Percentiles rank a stretch among this genome's conserved stretches.
Evolutionary conservation across 2,113 vertebrate species (phyloP).

Genomic region (Willisornis vidua): DNA sequence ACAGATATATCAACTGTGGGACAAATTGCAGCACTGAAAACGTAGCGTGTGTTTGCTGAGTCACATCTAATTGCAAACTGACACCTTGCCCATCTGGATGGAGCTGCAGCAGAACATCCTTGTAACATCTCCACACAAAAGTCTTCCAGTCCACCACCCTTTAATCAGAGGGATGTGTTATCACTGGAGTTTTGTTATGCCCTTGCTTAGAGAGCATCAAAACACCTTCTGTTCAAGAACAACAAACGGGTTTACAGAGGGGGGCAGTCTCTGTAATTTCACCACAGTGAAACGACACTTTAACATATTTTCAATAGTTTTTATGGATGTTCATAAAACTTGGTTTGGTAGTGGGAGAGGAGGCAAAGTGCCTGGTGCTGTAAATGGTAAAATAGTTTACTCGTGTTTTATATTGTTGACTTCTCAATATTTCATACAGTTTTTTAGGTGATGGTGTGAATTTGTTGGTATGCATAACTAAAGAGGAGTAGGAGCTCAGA

Average conservation of each 20-base stretch:
- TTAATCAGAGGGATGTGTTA: neutral
- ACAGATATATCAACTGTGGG: neutral
- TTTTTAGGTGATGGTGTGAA: neutral
- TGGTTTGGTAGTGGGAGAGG: neutral
- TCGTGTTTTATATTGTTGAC: neutral
- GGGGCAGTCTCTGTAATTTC: neutral
- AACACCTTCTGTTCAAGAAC: neutral
- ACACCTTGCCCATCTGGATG: neutral
- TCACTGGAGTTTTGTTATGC: accelerated
- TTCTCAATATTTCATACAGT: neutral
- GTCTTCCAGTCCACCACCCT: neutral
- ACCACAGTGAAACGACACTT: neutral
- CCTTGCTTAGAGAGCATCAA: neutral
- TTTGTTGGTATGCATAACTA: neutral
- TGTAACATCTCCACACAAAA: neutral
- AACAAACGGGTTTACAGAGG: neutral
- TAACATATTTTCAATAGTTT: neutral
- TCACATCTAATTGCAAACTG: neutral
- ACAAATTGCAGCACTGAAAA: neutral
- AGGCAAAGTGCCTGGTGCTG: neutral
- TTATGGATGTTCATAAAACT: neutral
- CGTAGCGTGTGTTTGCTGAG: accelerated
- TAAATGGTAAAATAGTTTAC: neutral
- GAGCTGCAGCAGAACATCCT: neutral
- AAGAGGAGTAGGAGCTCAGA: neutral